Evolutionary conservation across 2,113 vertebrate species (phyloP), one percentile per base, ranked within the genome.

Genomic region (Struthio camelus): DNA sequence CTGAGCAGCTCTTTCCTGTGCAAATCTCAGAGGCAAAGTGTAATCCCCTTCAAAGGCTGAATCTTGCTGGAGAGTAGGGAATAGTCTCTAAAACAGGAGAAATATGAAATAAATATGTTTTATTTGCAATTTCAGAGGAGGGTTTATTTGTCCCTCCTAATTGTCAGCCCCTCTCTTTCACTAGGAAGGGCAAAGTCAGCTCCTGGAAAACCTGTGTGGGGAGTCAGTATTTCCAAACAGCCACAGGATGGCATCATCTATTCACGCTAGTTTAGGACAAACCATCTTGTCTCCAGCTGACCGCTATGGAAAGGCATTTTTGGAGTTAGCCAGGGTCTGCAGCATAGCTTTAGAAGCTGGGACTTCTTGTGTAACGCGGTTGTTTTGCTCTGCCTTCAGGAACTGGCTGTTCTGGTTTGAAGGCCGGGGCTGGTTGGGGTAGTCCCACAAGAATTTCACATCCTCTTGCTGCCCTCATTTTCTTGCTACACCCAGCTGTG

Each of bases 181-280:
- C 15, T 25, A 30, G 40, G 53, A 70, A 66, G 50, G 53, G 56
- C 34, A 48, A 32, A 46, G 27, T 5, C 7, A 3, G 50, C 48
- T 11, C 65, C 77, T 89, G 77, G 69, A 75, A 84, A 86, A 17
- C 9, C 36, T 1, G 2, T 6, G 64, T 38, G 28, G 14, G 11
- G 59, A 69, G 54, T 46, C 76, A 83, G 28, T 69, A 8, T 85
- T 90, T 66, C 80, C 2, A 0, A 91, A 15, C 77, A 67, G 85
- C 91, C 93, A 94, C 65, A 82, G 79, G 96, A 88, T 94, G 93
- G 94, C 94, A 94, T 64, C 19, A 7, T 92, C 85, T 54, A 72
- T 69, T 93, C 85, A 28, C 1, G 4, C 36, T 85, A 36, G 7
- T 17, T 44, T 12, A 38, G 59, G 67, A 93, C 23, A 87, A 30